Base-by-base conservation (phyloP, 2,113 vertebrate species). In the Phaethornis superciliosus region DNA sequence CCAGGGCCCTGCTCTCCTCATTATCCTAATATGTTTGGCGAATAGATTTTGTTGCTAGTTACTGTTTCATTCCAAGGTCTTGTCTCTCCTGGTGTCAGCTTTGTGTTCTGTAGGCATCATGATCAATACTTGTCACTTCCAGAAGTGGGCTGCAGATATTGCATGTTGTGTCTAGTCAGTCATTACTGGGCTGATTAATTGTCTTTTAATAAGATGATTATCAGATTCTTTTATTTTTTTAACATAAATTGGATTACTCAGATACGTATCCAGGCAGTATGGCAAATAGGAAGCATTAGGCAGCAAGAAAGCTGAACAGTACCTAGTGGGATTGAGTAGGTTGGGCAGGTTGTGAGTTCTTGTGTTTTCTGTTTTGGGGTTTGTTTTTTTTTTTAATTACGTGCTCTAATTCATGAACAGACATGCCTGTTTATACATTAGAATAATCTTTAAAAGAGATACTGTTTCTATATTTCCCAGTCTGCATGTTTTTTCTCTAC, bases 221-320 rank as follows among this genome's bases (percentile, higher is more conserved):
- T n/a, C n/a, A n/a, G n/a, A n/a, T n/a, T n/a, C n/a, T n/a, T n/a
- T n/a, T n/a, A n/a, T n/a, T 59, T 93, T 83, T 59, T 52, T 54
- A 46, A 67, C 1, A 5, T 69, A 63, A 72, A 46, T 18, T 59
- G 44, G 18, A 33, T 89, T 32, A 46, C 30, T 78, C 12, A 1
- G 17, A 27, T 63, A 33, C 1, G 3, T 65, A 40, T 40, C 15
- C 5, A 24, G 28, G n/a, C 18, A 69, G 37, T 42, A 46, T 32
- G 35, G 32, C 40, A 68, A 63, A 20, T 22, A 58, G 42, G 49
- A 67, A 22, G 33, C 40, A 17, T 30, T 63, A 85, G 42, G 12
- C 24, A 30, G 27, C 1, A 1, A 47, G n/a, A 14, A 23, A 32
- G 42, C 27, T 1, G 2, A 63, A 17, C 24, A 10, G 18, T 75